These are phyloP conservation scores for Zoanthus sociatus DNA, from an alignment of 92 coral and sea anemone genomes.

Conservation along the genomic window DNA sequence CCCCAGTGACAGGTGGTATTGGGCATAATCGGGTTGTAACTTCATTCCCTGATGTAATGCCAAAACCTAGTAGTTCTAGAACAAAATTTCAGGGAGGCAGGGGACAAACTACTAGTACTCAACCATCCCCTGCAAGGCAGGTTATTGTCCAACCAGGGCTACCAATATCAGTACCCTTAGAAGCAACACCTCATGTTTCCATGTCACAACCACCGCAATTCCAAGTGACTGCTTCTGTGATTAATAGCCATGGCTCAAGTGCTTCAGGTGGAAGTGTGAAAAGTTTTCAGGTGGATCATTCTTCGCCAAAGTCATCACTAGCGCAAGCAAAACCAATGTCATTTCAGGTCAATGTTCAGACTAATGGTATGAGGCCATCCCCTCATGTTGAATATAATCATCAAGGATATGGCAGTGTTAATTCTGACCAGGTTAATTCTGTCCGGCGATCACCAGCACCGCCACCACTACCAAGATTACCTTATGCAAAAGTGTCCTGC, in stretches of 20 bases:
- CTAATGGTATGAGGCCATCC: slow-evolving; percentile 59
- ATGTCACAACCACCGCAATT: slow-evolving; percentile 78
- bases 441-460: slow-evolving; percentile 31
- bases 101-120: slow-evolving; percentile 61
- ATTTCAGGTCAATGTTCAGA: slow-evolving; percentile 82
- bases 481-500: slow-evolving; percentile 20
- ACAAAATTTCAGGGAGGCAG: slow-evolving; percentile 78
- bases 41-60: background rate
- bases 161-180: slow-evolving; percentile 43
- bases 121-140: slow-evolving; percentile 50
- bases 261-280: slow-evolving; percentile 43
- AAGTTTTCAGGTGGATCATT: slow-evolving; percentile 11
- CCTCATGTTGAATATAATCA: slow-evolving; percentile 43
- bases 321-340: slow-evolving; percentile 81
- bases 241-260: slow-evolving; percentile 52
- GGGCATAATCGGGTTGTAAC: background rate
- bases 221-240: slow-evolving; percentile 91
- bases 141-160: slow-evolving; percentile 50
- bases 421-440: slow-evolving; percentile 22
- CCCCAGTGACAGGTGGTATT: slow-evolving; percentile 53
- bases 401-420: slow-evolving; percentile 7
- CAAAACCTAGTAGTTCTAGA: slow-evolving; percentile 28
- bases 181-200: slow-evolving; percentile 34
- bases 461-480: slow-evolving; percentile 25
- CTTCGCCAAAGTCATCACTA: slow-evolving; percentile 52